These are phyloP conservation scores for Pseudobourletiella spinata DNA, from an alignment of 1,140 invertebrate genomes.

Conservation along the genomic window DNA sequence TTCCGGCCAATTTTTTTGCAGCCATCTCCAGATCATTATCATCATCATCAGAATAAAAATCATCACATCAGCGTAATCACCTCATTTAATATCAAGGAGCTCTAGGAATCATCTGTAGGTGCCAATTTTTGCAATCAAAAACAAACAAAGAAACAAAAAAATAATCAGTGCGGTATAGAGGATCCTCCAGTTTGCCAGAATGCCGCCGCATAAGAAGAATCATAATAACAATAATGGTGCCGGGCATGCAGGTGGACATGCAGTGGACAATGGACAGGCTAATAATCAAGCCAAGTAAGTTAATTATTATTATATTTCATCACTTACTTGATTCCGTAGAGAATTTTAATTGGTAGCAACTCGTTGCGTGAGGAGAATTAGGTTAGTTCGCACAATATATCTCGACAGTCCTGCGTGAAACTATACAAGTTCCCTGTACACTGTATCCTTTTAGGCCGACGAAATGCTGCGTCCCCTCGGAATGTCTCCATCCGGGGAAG, in stretches of 20 bases:
- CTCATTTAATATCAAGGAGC: no score
- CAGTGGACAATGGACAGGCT: no score
- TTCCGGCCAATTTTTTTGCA: no score
- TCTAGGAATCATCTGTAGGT: no score
- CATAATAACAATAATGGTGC: constrained; percentile 15
- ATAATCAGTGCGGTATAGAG: background rate
- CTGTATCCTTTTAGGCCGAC: constrained; percentile 15
- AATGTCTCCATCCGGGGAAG: constrained; percentile 56
- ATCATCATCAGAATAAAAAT: no score
- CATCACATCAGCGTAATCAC: no score
- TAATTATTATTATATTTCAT: background rate
- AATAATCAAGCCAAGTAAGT: constrained; percentile 15
- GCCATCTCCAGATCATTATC: no score
- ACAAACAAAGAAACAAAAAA: background rate
- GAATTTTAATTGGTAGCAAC: background rate
- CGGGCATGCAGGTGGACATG: constrained; percentile 10
- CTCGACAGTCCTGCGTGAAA: background rate
- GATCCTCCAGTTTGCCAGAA: background rate
- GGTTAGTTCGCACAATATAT: background rate
- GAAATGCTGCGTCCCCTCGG: constrained; percentile 67
- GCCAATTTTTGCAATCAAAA: background rate
- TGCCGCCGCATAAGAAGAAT: constrained; percentile 28
- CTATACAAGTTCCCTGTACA: background rate
- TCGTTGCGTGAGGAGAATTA: background rate
- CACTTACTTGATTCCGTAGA: background rate